These are phyloP conservation scores for Semnornis frantzii DNA, from an alignment of 2,113 vertebrate species.

Conservation along the genomic window DNA sequence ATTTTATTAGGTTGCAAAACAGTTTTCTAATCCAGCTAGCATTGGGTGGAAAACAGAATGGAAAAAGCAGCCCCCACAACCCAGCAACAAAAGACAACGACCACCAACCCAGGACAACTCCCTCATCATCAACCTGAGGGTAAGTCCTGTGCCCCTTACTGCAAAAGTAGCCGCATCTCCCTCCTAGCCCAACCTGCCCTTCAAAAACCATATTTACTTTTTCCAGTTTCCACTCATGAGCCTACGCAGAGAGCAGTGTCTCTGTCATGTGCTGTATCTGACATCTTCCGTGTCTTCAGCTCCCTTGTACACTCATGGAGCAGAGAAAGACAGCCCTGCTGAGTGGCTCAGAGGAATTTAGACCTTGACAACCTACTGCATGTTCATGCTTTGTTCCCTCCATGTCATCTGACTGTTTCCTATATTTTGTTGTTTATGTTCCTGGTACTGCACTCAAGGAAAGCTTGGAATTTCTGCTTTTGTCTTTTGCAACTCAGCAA, in stretches of 20 bases:
- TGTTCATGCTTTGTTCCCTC: background rate
- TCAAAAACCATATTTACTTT: background rate
- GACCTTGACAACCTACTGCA: background rate
- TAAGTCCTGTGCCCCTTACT: background rate
- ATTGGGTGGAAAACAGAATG: background rate
- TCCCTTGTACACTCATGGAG: accelerated
- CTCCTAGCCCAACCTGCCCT: background rate
- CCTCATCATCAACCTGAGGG: background rate
- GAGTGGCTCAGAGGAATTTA: background rate
- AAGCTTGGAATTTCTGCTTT: background rate
- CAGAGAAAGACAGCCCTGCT: background rate
- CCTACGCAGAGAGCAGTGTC: background rate
- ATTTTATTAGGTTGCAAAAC: background rate
- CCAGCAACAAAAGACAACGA: background rate
- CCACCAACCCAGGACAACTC: background rate
- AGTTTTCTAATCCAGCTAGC: background rate
- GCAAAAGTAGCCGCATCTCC: background rate
- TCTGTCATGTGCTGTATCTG: background rate
- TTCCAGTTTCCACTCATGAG: background rate
- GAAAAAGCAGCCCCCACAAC: background rate
- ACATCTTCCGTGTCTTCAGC: background rate
- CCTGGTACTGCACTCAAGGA: background rate
- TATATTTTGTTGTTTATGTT: background rate
- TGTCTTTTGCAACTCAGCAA: background rate
- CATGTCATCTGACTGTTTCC: background rate